phyloP scores from a whole-genome alignment of 2,888 invertebrate genomes.

The Apomyelois bistriatella region DNA sequence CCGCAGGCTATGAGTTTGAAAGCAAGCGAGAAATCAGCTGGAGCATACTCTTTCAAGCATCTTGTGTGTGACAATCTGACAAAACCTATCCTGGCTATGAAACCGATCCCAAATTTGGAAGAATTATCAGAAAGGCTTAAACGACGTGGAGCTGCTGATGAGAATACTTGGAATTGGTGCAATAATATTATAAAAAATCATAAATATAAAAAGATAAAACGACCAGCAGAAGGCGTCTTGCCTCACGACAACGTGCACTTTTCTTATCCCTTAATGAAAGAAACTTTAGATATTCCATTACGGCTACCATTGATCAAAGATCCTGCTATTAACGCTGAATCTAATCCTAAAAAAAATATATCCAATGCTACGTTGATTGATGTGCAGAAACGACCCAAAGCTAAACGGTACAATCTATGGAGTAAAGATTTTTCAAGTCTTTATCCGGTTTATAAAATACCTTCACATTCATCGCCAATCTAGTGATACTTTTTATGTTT shows the following conservation, averaged over 20 bases:
- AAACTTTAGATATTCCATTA: constrained; percentile 43
- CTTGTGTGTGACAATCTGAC: constrained; percentile 35
- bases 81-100: constrained; percentile 30
- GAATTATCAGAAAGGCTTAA: constrained; percentile 51
- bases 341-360: constrained; percentile 29
- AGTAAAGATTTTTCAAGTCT: constrained; percentile 51
- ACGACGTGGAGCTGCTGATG: constrained; percentile 57
- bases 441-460: constrained; percentile 54
- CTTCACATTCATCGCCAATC: constrained; percentile 34
- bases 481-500: not conserved
- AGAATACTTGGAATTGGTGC: constrained; percentile 61
- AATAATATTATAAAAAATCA: constrained; percentile 36
- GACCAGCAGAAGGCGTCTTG: constrained; percentile 35
- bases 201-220: constrained; percentile 20
- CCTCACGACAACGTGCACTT: constrained; percentile 41
- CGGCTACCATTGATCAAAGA: constrained; percentile 43
- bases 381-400: constrained; percentile 23
- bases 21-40: constrained; percentile 45
- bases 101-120: constrained; percentile 49
- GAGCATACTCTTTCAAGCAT: constrained; percentile 36
- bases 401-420: constrained; percentile 50
- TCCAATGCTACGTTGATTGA: constrained; percentile 26
- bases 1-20: constrained; percentile 29
- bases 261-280: constrained; percentile 52
- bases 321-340: constrained; percentile 38